Percentiles rank a stretch among this genome's conserved stretches.
Conservation (phyloP, 2,797 vertebrate species). For the Mallotus villosus region DNA sequence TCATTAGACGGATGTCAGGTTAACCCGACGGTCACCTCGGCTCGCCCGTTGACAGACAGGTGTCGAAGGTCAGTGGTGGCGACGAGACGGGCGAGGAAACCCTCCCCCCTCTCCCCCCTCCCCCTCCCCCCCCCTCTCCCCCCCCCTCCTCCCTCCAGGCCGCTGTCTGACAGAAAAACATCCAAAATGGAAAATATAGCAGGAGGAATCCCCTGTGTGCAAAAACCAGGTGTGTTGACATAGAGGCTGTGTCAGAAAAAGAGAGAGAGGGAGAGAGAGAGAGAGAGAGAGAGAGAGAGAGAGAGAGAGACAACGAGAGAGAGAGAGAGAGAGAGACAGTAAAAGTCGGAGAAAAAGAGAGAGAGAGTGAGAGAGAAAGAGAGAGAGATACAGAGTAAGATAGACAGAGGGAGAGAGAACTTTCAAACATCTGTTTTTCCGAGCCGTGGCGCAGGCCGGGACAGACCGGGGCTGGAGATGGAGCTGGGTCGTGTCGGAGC, state of each 20-base stretch:
- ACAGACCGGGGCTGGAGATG: constrained; percentile 52
- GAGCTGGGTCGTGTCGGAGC: constrained; percentile 52
- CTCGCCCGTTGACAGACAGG: constrained; percentile 34
- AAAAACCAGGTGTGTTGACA: constrained; percentile 57
- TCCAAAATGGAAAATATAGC: constrained; percentile 37
- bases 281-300: too few species aligned
- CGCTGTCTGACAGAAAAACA: constrained; percentile 1
- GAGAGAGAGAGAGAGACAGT: too few species aligned
- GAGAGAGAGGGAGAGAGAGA: neutral
- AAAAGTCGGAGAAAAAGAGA: too few species aligned
- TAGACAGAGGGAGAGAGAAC: constrained; percentile 7
- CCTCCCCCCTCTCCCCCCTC: constrained; percentile 12
- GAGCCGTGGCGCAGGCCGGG: constrained; percentile 39
- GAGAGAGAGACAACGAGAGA: too few species aligned
- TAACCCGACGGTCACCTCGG: constrained; percentile 35
- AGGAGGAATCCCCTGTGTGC: constrained; percentile 23
- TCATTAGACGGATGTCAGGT: constrained; percentile 47
- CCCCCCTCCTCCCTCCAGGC: too few species aligned
- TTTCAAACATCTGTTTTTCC: constrained; percentile 63
- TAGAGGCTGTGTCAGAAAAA: constrained; percentile 31
- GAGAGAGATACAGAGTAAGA: neutral
- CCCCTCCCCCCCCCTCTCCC: neutral
- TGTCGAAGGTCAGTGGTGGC: constrained; percentile 29
- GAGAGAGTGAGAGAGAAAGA: too few species aligned
- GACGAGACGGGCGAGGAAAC: constrained; percentile 32